These are phyloP conservation scores for Nipponacmea schrenckii DNA, from an alignment of 2,888 invertebrate species.

Conservation along the genomic window DNA sequence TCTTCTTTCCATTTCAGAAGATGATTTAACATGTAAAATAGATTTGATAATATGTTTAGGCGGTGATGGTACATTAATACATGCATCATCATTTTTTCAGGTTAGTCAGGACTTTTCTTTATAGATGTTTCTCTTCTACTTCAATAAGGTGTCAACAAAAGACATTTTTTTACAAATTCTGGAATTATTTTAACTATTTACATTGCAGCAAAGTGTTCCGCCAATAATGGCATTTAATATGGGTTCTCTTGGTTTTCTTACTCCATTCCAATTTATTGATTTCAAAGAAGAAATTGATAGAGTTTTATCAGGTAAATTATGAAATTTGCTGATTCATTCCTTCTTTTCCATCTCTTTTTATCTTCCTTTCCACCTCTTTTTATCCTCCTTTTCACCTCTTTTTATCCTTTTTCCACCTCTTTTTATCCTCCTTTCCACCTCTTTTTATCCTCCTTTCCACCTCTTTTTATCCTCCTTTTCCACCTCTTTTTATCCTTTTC, in stretches of 20 bases:
- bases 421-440: no score
- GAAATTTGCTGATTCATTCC: background rate
- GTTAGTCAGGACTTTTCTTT: constrained; percentile 55
- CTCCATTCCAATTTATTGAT: constrained; percentile 81
- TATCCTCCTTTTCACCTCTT: no score
- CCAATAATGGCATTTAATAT: constrained; percentile 98
- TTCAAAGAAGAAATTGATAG: constrained; percentile 91
- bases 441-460: no score
- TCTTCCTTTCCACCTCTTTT: no score
- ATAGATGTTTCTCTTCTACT: no score
- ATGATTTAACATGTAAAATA: constrained; percentile 91
- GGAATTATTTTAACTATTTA: constrained; percentile 6
- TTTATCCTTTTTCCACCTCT: no score
- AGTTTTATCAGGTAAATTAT: constrained; percentile 83
- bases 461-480: no score
- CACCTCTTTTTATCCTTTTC: no score
- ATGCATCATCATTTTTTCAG: constrained; percentile 92
- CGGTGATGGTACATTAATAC: constrained; percentile 95
- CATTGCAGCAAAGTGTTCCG: constrained; percentile 88
- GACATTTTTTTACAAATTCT: background rate
- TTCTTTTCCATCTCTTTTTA: background rate
- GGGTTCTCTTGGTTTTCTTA: constrained; percentile 94
- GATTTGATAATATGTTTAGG: constrained; percentile 97
- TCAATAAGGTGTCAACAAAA: no score
- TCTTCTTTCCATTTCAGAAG: no score